A percentile compares a stretch with the other conserved stretches of the same genome.
phyloP scores from a whole-genome alignment of 2,888 invertebrate species.

The Phragmatobia fuliginosa region DNA sequence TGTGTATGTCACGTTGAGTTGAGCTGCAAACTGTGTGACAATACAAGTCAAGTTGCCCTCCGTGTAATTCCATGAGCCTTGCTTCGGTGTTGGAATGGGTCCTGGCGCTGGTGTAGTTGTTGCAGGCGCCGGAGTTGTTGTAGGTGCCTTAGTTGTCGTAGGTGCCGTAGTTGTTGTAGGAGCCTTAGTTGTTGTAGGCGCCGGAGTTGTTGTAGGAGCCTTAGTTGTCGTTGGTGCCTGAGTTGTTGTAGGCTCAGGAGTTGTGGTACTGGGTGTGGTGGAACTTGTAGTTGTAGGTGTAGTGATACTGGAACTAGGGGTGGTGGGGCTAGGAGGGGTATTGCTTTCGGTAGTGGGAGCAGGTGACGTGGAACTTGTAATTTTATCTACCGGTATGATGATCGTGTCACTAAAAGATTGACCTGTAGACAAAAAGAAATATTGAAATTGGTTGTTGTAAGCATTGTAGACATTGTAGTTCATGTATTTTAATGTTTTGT shows the following conservation, averaged over 20 bases:
- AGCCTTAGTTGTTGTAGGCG: not conserved
- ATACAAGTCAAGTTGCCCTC: slow-evolving; percentile 88
- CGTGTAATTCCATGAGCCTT: slow-evolving; percentile 66
- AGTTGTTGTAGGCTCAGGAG: slow-evolving; percentile 31
- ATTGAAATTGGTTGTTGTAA: no score
- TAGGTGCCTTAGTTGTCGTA: slow-evolving; percentile 55
- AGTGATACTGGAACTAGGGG: no score
- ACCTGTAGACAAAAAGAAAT: slow-evolving; percentile 6
- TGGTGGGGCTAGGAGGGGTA: not conserved
- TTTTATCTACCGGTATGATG: slow-evolving; percentile 3
- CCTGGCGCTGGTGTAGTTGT: slow-evolving; percentile 57
- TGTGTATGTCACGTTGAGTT: slow-evolving; percentile 87
- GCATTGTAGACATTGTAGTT: no score
- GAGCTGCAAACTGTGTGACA: slow-evolving; percentile 88
- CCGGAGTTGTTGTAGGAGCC: slow-evolving; percentile 6
- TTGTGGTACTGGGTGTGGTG: not conserved
- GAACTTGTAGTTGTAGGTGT: not conserved
- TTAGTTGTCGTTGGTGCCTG: slow-evolving; percentile 65
- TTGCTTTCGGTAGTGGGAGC: slow-evolving; percentile 4
- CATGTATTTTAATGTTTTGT: no score
- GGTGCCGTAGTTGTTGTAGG: slow-evolving; percentile 3
- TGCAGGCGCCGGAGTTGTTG: slow-evolving; percentile 63
- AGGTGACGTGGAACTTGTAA: not conserved
- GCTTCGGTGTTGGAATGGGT: slow-evolving; percentile 65
- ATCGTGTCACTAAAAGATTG: slow-evolving; percentile 1